Conservation (phyloP, 2,888 invertebrate genomes). For the Aethes cnicana region DNA sequence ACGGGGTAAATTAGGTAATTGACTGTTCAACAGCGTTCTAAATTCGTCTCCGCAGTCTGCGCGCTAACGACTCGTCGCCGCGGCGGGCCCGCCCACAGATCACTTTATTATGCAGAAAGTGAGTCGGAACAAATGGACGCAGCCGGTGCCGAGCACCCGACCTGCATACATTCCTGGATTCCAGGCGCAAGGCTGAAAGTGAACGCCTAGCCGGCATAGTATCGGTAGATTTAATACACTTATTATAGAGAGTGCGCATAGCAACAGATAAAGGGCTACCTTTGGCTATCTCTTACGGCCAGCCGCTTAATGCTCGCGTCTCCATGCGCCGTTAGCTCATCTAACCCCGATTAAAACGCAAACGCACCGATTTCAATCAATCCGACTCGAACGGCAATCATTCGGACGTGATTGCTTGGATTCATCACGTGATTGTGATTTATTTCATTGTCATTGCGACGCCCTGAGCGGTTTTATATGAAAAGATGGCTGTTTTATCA, state of each 20-base stretch:
- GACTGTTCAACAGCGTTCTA: slow-evolving; percentile 7
- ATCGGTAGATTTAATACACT: slow-evolving; percentile 1
- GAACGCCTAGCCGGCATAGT: slow-evolving; percentile 35
- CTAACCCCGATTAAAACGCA: slow-evolving; percentile 19
- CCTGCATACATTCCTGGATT: slow-evolving; percentile 44
- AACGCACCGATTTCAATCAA: slow-evolving; percentile 16
- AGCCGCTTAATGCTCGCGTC: neutral
- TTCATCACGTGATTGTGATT: slow-evolving; percentile 56
- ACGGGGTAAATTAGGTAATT: slow-evolving; percentile 15
- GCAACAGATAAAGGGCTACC: neutral
- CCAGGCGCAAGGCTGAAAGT: slow-evolving; percentile 47
- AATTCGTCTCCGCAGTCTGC: neutral
- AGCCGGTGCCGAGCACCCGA: slow-evolving; percentile 40
- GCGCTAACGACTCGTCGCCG: slow-evolving; percentile 47
- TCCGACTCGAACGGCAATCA: slow-evolving; percentile 9
- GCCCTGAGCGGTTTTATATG: slow-evolving; percentile 42
- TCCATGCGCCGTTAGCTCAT: neutral
- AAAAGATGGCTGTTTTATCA: slow-evolving; percentile 69
- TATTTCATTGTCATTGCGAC: slow-evolving; percentile 40
- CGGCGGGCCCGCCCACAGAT: slow-evolving; percentile 57
- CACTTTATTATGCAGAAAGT: slow-evolving; percentile 64
- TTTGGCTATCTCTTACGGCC: neutral
- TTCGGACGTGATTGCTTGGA: slow-evolving; percentile 38
- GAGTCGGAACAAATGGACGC: slow-evolving; percentile 55
- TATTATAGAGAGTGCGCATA: slow-evolving; percentile 5